phyloP scores from a whole-genome alignment of 1,140 invertebrate genomes.

The Theocolax elegans region DNA sequence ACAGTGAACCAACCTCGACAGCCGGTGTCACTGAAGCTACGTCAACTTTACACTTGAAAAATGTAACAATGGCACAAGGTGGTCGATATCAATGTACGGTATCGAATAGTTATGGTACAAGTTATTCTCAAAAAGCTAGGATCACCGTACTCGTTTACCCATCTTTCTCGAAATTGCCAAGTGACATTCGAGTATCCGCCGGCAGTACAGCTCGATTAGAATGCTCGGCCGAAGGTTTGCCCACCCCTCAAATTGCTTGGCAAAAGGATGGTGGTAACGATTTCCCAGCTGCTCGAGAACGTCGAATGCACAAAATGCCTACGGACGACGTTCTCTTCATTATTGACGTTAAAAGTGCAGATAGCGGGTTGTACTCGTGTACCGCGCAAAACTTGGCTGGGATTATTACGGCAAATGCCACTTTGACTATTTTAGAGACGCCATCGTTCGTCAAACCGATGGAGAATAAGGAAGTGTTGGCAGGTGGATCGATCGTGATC shows the following conservation, averaged over 20 bases:
- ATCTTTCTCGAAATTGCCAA: slow-evolving; percentile 85
- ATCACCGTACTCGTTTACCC: slow-evolving; percentile 91
- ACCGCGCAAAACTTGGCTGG: slow-evolving; percentile 92
- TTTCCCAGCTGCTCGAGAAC: slow-evolving; percentile 93
- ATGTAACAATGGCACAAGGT: slow-evolving; percentile 80
- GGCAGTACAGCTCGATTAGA: slow-evolving; percentile 89
- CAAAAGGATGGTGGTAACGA: slow-evolving; percentile 95
- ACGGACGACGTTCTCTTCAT: slow-evolving; percentile 94
- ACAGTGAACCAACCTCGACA: slow-evolving; percentile 54
- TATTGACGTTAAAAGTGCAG: slow-evolving; percentile 85
- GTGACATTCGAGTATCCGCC: slow-evolving; percentile 84
- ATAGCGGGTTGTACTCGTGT: slow-evolving; percentile 94
- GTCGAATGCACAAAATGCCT: slow-evolving; percentile 92
- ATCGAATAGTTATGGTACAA: slow-evolving; percentile 88
- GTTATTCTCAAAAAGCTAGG: slow-evolving; percentile 87
- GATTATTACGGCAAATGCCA: slow-evolving; percentile 86
- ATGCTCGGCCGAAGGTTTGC: slow-evolving; percentile 91
- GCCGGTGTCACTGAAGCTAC: slow-evolving; percentile 71
- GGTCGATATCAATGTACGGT: slow-evolving; percentile 95
- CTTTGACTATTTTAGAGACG: slow-evolving; percentile 88
- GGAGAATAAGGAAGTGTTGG: slow-evolving; percentile 83
- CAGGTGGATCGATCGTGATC: slow-evolving; percentile 84
- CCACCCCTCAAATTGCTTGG: slow-evolving; percentile 89
- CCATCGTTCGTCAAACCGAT: slow-evolving; percentile 87
- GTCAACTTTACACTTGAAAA: slow-evolving; percentile 77